Conservation (phyloP, 2,797 vertebrate species). For the Corythornis leucogaster region DNA sequence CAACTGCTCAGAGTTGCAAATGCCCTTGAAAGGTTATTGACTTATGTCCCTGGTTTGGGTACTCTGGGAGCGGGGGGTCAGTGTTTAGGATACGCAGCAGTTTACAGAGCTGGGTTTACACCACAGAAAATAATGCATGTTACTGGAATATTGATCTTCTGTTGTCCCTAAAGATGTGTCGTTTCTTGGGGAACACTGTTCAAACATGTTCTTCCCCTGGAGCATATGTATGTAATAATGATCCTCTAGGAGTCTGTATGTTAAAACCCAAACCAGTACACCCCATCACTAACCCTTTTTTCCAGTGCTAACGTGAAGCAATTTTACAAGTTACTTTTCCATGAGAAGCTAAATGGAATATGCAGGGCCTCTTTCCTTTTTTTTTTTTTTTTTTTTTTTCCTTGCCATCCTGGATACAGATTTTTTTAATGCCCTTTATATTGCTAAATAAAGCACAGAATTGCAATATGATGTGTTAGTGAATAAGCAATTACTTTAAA, state of each 20-base stretch:
- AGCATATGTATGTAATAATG: neutral
- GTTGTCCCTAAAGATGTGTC: neutral
- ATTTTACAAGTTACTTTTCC: neutral
- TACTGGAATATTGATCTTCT: neutral
- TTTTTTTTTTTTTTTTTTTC: no score
- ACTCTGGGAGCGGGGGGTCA: neutral
- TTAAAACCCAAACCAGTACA: neutral
- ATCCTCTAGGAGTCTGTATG: neutral
- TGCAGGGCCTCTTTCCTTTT: neutral
- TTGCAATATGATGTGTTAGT: neutral
- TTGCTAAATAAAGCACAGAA: neutral
- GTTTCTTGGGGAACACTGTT: neutral
- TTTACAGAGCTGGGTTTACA: neutral
- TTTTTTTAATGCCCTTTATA: neutral
- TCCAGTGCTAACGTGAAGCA: neutral
- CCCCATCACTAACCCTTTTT: neutral
- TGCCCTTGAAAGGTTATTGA: fast-evolving
- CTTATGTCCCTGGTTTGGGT: neutral
- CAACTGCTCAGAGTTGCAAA: neutral
- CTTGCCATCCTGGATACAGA: neutral
- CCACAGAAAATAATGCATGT: neutral
- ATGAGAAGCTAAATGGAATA: neutral
- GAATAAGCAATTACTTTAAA: slow-evolving; percentile 22
- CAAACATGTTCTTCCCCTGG: neutral
- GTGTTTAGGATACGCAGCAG: neutral